Base-by-base conservation (phyloP, 2,113 vertebrate genomes). In the Odocoileus virginianus region DNA sequence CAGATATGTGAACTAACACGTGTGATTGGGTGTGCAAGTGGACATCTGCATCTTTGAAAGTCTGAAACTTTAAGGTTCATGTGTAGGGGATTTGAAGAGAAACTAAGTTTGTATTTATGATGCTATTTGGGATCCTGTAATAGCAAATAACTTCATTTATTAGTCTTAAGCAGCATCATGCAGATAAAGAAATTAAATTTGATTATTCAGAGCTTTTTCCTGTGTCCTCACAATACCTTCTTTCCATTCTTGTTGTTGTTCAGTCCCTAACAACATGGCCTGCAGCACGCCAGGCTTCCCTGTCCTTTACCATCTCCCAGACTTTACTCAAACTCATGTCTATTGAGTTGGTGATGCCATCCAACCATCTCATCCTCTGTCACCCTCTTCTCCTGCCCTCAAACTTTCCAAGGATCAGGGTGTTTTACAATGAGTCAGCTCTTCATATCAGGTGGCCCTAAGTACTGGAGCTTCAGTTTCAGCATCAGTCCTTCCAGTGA, bases 81-180 rank as follows among this genome's bases (percentile, higher is more conserved):
- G 9, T 76, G 71, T 76, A 15, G 43, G 14, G 43, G 43, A 17
- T 27, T n/a, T 52, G 47, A 54, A 23, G 30, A 82, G 17, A 83
- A 4, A 54, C 6, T 36, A 52, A 36, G 33, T 36, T 54, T 13
- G 5, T 54, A 25, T 36, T 94, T 36, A 60, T 33, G 87, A 64
- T 82, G 25, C 83, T 89, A 47, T 30, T 82, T 87, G 91, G 90
- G 61, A 92, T 81, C 76, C 99, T 99, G 95, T 1, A 98, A 98
- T 14, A 97, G 84, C 17, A 97, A 3, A 86, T 13, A 81, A 5
- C 17, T 78, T 74, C 78, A 25, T 21, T 93, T 58, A n/a, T 10
- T 10, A 57, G 30, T 67, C 43, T 91, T 58, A 45, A 61, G 58
- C 6, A 45, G 21, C 55, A 55, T 14, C 21, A 14, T 5, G 13